These are phyloP conservation scores for Mesembrinibis cayennensis DNA, from an alignment of 2,113 vertebrate genomes.

Conservation along the genomic window DNA sequence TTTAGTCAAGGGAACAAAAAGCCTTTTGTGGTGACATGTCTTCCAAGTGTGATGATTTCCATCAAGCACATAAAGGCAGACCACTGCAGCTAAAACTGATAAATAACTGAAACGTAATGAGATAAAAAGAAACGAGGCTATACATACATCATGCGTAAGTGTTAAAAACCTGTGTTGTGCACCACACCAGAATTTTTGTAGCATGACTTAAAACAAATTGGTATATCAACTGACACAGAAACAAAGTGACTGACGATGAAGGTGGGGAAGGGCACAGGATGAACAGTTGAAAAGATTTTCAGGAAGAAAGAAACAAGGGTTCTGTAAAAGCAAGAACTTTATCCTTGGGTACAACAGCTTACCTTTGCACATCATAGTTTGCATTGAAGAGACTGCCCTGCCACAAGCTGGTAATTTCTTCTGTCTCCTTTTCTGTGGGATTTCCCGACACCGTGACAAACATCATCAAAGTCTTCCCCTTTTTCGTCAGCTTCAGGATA, in stretches of 20 bases:
- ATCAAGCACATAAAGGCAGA: neutral
- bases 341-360: neutral
- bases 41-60: neutral
- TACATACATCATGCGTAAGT: rapidly evolving
- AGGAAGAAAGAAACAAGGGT: neutral
- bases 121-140: neutral
- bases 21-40: neutral
- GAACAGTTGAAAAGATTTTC: neutral
- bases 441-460: constrained; percentile 90
- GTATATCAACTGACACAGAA: neutral
- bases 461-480: constrained; percentile 95
- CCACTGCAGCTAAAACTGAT: neutral
- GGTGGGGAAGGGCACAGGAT: neutral
- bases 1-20: constrained; percentile 1
- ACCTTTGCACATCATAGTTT: constrained; percentile 96
- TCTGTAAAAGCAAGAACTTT: neutral
- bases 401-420: constrained; percentile 94
- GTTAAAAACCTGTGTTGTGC: neutral
- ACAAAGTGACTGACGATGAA: neutral
- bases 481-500: constrained; percentile 92
- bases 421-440: constrained; percentile 94
- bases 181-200: neutral
- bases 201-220: neutral
- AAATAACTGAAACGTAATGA: neutral
- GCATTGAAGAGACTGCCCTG: constrained; percentile 97